Evolutionary conservation across 1,140 invertebrate species (phyloP).

Genomic region (Drosophila mauritiana): DNA sequence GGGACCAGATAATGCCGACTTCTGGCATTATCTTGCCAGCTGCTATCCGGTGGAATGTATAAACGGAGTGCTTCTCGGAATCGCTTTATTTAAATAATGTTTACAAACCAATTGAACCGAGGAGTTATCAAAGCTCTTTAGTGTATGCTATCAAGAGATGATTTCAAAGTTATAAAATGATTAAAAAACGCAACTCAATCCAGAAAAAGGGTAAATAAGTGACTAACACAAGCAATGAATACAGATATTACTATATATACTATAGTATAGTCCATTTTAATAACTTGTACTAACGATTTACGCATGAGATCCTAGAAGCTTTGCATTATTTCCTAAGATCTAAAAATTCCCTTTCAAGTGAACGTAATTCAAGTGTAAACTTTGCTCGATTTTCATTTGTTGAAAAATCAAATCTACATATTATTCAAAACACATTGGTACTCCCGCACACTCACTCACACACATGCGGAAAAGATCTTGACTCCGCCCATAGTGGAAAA

Average conservation of each 20-base stretch:
- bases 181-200: too few relatives aligned
- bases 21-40: constrained; percentile 45
- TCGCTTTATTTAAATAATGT: constrained; percentile 28
- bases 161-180: too few relatives aligned
- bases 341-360: constrained; percentile 4
- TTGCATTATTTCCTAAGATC: background rate
- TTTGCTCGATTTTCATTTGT: constrained; percentile 70
- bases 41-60: constrained; percentile 28
- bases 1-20: constrained; percentile 55
- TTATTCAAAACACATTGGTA: constrained; percentile 44
- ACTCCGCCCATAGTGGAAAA: constrained; percentile 51
- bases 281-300: too few relatives aligned
- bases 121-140: constrained; percentile 9
- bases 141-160: too few relatives aligned
- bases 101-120: constrained; percentile 34
- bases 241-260: too few relatives aligned
- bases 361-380: constrained; percentile 14
- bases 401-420: constrained; percentile 50
- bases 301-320: background rate
- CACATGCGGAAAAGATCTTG: constrained; percentile 24
- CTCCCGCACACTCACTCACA: constrained; percentile 35
- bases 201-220: too few relatives aligned
- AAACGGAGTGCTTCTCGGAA: constrained; percentile 25
- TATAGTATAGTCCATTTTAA: too few relatives aligned
- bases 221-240: too few relatives aligned